phyloP scores from a whole-genome alignment of 2,888 invertebrate species.

The Bimastos eiseni region DNA sequence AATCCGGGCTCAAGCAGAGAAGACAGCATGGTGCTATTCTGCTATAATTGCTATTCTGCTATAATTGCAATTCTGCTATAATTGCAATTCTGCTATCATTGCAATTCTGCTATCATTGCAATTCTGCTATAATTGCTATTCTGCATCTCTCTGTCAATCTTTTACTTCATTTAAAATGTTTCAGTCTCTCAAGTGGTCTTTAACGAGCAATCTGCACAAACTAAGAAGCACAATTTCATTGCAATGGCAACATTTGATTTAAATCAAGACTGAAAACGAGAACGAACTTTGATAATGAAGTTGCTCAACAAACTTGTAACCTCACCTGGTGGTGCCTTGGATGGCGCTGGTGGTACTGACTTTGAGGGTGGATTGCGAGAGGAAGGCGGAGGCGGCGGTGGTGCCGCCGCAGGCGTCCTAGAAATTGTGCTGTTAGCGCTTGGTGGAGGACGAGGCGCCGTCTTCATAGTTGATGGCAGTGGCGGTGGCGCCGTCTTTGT shows the following conservation, averaged over 20 bases:
- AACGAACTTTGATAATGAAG: neutral
- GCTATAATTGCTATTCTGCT: too few relatives aligned
- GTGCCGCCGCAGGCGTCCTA: neutral
- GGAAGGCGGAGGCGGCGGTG: neutral
- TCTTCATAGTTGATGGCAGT: neutral
- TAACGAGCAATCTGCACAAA: neutral
- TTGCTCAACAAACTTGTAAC: neutral
- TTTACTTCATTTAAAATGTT: too few relatives aligned
- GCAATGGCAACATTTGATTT: neutral
- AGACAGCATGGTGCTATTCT: too few relatives aligned
- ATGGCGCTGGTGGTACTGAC: neutral
- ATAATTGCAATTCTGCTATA: too few relatives aligned
- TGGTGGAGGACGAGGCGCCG: neutral
- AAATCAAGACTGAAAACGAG: neutral
- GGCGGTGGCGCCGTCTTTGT: neutral
- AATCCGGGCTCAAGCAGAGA: too few relatives aligned
- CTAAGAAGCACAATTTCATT: neutral
- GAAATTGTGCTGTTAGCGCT: neutral
- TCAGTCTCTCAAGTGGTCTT: too few relatives aligned
- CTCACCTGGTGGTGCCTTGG: conserved; percentile 1
- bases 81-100: too few relatives aligned
- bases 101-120: too few relatives aligned
- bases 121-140: too few relatives aligned
- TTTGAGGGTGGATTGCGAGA: neutral
- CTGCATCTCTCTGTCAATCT: too few relatives aligned